phyloP scores from a whole-genome alignment of 2,113 vertebrate genomes.

The Elgaria multicarinata region DNA sequence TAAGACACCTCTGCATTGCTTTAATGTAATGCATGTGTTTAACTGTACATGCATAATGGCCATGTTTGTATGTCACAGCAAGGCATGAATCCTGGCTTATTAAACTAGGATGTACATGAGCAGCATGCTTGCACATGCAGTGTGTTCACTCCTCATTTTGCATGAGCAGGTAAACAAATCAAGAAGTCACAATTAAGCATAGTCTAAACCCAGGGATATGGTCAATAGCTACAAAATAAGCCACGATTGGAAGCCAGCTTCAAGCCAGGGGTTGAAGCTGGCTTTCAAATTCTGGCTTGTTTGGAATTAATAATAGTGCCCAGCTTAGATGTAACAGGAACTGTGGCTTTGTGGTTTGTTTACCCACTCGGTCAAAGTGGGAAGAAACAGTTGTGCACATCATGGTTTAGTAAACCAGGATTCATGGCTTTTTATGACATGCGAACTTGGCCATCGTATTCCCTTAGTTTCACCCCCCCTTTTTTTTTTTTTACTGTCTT shows the following conservation, averaged over 20 bases:
- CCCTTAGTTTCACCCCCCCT: conserved; percentile 7
- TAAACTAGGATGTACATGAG: neutral
- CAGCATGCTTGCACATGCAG: neutral
- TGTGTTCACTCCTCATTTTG: neutral
- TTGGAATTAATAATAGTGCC: no score
- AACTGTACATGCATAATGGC: neutral
- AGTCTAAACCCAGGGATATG: neutral
- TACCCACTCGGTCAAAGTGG: neutral
- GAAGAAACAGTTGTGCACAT: no score
- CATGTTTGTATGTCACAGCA: neutral
- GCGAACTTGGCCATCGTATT: neutral
- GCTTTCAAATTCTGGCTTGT: no score
- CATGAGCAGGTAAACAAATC: neutral
- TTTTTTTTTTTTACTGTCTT: neutral
- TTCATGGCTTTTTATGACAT: neutral
- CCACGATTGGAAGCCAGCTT: neutral
- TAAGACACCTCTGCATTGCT: neutral
- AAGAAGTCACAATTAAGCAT: neutral
- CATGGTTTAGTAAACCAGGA: no score
- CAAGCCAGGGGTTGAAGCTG: neutral
- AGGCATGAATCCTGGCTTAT: neutral
- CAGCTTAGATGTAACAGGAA: no score
- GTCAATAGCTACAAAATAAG: neutral
- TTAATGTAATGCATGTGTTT: neutral
- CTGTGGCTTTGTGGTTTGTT: neutral